These are phyloP conservation scores for Sphenopsis melanotis DNA, from an alignment of 2,797 vertebrate genomes.

Conservation along the genomic window DNA sequence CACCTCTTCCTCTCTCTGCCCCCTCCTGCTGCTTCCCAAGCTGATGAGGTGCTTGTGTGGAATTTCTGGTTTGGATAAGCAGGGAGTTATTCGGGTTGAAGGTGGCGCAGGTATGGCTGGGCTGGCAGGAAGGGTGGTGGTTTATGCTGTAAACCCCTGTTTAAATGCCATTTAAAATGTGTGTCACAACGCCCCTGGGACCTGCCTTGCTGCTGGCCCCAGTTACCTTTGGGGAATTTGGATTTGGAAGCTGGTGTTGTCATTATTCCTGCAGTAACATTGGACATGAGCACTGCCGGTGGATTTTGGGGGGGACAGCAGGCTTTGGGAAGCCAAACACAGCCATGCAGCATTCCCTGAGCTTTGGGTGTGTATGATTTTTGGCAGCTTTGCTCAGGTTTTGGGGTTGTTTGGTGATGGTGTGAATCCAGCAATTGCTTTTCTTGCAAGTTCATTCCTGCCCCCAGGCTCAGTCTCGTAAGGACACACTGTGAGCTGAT, in stretches of 20 bases:
- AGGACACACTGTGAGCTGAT: constrained; percentile 31
- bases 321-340: not conserved
- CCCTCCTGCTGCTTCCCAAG: not conserved
- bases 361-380: not conserved
- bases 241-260: not conserved
- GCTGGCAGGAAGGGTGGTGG: not conserved
- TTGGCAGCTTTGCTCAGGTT: not conserved
- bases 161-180: not conserved
- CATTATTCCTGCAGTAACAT: accelerated
- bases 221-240: not conserved
- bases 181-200: not conserved
- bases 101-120: not conserved
- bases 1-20: not conserved
- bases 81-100: not conserved
- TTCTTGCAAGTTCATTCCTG: constrained; percentile 16
- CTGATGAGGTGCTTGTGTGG: not conserved
- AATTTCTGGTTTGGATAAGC: not conserved
- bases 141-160: not conserved
- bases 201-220: not conserved
- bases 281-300: accelerated
- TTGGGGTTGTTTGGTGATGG: not conserved
- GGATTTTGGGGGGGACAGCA: not conserved
- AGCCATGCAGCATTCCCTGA: not conserved
- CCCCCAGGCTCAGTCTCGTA: constrained; percentile 32
- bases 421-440: not conserved